These are phyloP conservation scores for Probosciger aterrimus DNA, from an alignment of 2,113 vertebrate genomes.

Conservation along the genomic window DNA sequence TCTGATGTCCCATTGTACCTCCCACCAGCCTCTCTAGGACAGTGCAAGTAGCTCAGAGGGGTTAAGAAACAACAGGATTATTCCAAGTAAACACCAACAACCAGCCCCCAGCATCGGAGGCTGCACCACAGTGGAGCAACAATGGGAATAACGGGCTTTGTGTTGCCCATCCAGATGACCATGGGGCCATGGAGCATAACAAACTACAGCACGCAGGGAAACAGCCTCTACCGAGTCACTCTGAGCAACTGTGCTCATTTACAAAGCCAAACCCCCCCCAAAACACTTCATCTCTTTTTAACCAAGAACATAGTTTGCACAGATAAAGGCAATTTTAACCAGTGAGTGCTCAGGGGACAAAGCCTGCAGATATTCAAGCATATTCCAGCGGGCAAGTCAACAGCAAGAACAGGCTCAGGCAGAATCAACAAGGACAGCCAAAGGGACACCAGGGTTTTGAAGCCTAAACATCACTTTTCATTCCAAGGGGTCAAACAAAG, in stretches of 20 bases:
- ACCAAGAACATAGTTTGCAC: background rate
- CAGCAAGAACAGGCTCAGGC: background rate
- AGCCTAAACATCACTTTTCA: background rate
- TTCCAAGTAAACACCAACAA: background rate
- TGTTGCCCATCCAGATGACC: background rate
- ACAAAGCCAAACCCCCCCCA: background rate
- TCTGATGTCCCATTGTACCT: background rate
- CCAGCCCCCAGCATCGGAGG: background rate
- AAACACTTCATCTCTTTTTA: background rate
- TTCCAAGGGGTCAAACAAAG: background rate
- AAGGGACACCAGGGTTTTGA: background rate
- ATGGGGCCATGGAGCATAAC: rapidly evolving
- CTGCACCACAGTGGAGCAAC: background rate
- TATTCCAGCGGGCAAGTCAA: background rate
- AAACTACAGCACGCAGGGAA: background rate
- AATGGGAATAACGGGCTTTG: rapidly evolving
- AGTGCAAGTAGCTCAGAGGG: background rate
- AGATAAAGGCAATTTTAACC: background rate
- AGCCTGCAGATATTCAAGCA: background rate
- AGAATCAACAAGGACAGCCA: background rate
- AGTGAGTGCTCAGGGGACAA: background rate
- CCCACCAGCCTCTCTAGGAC: background rate
- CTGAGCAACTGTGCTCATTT: rapidly evolving
- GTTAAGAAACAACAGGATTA: background rate
- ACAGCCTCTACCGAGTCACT: background rate